Base-by-base conservation (phyloP, 1,140 invertebrate species). In the Microplitis mediator region DNA sequence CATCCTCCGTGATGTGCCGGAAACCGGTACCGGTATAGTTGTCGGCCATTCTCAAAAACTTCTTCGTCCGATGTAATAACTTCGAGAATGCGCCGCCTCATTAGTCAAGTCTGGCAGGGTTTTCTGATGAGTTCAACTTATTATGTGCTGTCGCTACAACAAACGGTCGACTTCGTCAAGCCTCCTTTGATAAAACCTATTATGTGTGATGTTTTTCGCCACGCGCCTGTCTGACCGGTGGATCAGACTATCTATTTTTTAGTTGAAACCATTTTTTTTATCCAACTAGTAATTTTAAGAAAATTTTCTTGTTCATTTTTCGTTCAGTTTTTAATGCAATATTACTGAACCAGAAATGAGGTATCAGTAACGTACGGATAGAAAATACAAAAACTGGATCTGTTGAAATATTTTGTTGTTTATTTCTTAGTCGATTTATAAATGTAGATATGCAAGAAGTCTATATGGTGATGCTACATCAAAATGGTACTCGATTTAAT, bases 11-110 rank as follows among this genome's bases (percentile, higher is more conserved):
- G 78, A 81, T 80, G 76, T 77, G 61, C 58, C 36, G 36, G 63
- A 32, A 36, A 67, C 64, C 31, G 63, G 35, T 50, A 61, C 11
- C 56, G 6, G 36, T 51, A 51, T 45, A 36, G 78, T 78, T 76
- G 72, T 71, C 77, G 77, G 79, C 79, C 77, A 84, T 81, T 78
- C 82, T 85, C 78, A 85, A 87, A 86, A 87, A 86, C 82, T 87
- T 82, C 83, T 86, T 84, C 79, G 83, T 80, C 51, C 84, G 86
- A 86, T 86, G 84, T 87, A 86, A 87, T 87, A 86, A 86, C 84
- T 81, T 82, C 84, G 83, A 84, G 82, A 84, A 86, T 83, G 84
- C 82, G 80, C 85, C 84, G 85, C 76, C 85, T 87, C 86, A 86
- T 87, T 86, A 87, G 85, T 87, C 86, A 87, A 86, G 56, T 58